These are phyloP conservation scores for Euschistus heros DNA, from an alignment of 1,140 invertebrate genomes.

Conservation along the genomic window DNA sequence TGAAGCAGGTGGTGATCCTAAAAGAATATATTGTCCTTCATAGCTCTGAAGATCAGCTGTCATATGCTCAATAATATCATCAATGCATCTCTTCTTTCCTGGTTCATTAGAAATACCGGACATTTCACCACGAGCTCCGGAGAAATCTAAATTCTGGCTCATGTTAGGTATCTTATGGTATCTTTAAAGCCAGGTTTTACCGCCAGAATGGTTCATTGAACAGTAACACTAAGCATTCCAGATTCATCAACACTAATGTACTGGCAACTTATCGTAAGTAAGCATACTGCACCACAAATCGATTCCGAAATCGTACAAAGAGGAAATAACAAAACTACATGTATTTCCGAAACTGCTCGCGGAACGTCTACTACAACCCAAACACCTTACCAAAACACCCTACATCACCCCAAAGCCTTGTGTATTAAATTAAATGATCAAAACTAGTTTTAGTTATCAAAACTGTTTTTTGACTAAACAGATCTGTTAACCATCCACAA, in stretches of 20 bases:
- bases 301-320: not conserved
- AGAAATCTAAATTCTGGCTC: not conserved
- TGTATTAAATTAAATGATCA: not conserved
- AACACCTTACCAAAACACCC: not conserved
- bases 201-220: not conserved
- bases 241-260: not conserved
- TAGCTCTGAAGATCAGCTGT: slow-evolving; percentile 46
- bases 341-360: not conserved
- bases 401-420: not conserved
- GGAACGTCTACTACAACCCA: not conserved
- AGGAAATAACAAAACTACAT: not conserved
- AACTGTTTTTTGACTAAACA: too few relatives aligned
- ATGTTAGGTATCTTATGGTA: not conserved
- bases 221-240: not conserved
- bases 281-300: not conserved
- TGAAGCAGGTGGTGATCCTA: slow-evolving; percentile 34
- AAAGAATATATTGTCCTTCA: slow-evolving; percentile 46
- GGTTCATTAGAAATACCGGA: not conserved
- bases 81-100: slow-evolving; percentile 38
- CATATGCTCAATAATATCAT: slow-evolving; percentile 51
- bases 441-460: not conserved
- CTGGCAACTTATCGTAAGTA: not conserved
- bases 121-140: not conserved
- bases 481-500: too few relatives aligned
- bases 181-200: not conserved